phyloP scores from a whole-genome alignment of 2,113 vertebrate genomes.

The Gambusia affinis region DNA sequence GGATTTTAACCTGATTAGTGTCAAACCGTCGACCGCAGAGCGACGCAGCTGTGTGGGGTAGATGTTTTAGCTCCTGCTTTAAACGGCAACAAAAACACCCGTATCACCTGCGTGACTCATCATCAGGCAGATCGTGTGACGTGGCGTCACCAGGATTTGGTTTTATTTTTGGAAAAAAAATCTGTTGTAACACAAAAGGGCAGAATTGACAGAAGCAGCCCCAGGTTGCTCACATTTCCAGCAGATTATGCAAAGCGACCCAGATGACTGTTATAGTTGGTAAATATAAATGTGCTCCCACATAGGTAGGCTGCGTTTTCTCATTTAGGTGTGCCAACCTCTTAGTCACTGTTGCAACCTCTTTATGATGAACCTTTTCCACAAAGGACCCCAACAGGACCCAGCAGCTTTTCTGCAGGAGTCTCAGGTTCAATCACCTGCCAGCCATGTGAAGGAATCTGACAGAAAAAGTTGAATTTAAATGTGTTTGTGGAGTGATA shows the following conservation, averaged over 20 bases:
- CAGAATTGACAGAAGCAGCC: constrained; percentile 27
- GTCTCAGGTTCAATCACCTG: neutral
- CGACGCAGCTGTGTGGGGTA: neutral
- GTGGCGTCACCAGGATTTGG: neutral
- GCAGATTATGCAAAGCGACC: constrained; percentile 24
- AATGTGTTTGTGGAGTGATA: neutral
- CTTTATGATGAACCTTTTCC: constrained; percentile 18
- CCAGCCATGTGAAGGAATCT: neutral
- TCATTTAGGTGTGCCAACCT: constrained; percentile 22
- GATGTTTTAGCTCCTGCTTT: constrained; percentile 16
- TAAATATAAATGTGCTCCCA: constrained; percentile 50
- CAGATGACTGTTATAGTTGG: constrained; percentile 30
- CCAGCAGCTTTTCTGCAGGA: constrained; percentile 2
- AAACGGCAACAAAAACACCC: constrained; percentile 26
- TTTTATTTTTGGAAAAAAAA: neutral
- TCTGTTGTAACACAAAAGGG: neutral
- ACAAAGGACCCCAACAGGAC: constrained; percentile 10
- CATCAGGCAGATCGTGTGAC: neutral
- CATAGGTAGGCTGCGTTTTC: constrained; percentile 39
- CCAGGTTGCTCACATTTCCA: constrained; percentile 23
- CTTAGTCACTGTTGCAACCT: constrained; percentile 32
- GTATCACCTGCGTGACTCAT: constrained; percentile 52
- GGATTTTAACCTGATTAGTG: constrained; percentile 28
- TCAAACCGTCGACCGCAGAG: neutral
- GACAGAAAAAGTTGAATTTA: neutral